Percentiles rank a stretch among this genome's conserved stretches.
These are phyloP conservation scores for Hippocampus guttulatus DNA, from an alignment of 2,113 vertebrate genomes.

Conservation along the genomic window DNA sequence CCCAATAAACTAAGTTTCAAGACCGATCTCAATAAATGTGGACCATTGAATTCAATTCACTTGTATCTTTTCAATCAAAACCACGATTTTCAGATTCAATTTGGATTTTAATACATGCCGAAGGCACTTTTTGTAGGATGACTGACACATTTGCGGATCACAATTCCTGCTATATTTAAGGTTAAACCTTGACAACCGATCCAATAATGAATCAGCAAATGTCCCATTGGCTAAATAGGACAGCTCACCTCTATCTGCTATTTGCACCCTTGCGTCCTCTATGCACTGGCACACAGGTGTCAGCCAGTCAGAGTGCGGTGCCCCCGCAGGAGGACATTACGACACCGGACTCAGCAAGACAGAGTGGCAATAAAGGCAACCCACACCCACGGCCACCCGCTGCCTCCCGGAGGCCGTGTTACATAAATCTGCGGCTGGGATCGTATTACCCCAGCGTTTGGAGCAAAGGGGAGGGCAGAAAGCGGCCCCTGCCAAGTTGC, in stretches of 20 bases:
- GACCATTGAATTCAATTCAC: too few relatives aligned
- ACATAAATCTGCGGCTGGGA: slow-evolving; percentile 53
- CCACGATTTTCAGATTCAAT: too few relatives aligned
- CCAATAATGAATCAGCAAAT: too few relatives aligned
- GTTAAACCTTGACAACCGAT: too few relatives aligned
- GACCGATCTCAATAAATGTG: too few relatives aligned
- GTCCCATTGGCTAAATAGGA: too few relatives aligned
- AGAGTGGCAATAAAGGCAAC: not conserved
- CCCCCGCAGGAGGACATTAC: slow-evolving; percentile 2
- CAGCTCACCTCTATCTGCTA: not conserved
- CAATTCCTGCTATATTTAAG: too few relatives aligned
- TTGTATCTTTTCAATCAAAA: too few relatives aligned
- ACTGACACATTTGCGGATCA: too few relatives aligned
- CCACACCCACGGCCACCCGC: slow-evolving; percentile 12
- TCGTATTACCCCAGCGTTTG: slow-evolving; percentile 56
- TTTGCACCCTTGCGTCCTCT: slow-evolving; percentile 12
- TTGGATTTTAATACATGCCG: too few relatives aligned
- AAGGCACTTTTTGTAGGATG: too few relatives aligned
- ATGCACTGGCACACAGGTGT: slow-evolving; percentile 54
- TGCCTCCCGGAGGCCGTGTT: slow-evolving; percentile 35
- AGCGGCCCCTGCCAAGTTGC: slow-evolving; percentile 44
- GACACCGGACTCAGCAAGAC: not conserved
- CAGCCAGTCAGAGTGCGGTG: slow-evolving; percentile 24
- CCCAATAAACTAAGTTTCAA: too few relatives aligned
- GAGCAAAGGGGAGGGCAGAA: slow-evolving; percentile 52